Base-by-base conservation (phyloP, 2,888 invertebrate genomes). In the Galerucella calmariensis region DNA sequence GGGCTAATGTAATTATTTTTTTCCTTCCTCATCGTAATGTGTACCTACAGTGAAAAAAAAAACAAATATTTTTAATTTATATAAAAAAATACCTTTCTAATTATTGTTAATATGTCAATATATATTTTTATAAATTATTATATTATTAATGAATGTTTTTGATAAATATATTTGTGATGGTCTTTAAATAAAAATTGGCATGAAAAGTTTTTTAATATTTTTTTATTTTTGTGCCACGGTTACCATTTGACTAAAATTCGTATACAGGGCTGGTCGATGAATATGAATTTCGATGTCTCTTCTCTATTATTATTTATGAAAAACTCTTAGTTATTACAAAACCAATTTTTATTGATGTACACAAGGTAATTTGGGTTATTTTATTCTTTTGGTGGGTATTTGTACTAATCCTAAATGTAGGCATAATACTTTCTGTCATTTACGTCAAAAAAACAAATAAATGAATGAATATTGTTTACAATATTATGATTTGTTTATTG, bases 151-250 rank as follows among this genome's bases (percentile, higher is more conserved):
- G 8, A 16, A 62, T 62, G 41, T 62, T 63, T 63, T 12, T 63
- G 46, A 65, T 12, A 65, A 20, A 65, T 65, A 20, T 65, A 65
- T 65, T 65, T 65, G 63, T 65, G 46, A 65, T 46, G 46, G 46
- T 44, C 3, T 46, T 27, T 62, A 44, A 8, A 63, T 11, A 46
- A 16, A 44, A 44, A 16, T 46, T 46, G 63, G 63, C 16, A 44
- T 46, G 14, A 41, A 44, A 63, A 16, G 10, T 20, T 46, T 65
- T 65, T 65, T 46, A 4, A 11, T 65, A 46, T 46, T 61, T 35
- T 59, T 59, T 59, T 27, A 27, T 59, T 59, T 63, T 9, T 63
- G 44, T 63, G 44, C 63, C 44, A 63, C 16, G 20, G 20, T 20
- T 20, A 20, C 20, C 20, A 41, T 9, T 41, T 41, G 35, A 41